phyloP scores from a whole-genome alignment of 1,140 invertebrate genomes.

The Tribolium castaneum region DNA sequence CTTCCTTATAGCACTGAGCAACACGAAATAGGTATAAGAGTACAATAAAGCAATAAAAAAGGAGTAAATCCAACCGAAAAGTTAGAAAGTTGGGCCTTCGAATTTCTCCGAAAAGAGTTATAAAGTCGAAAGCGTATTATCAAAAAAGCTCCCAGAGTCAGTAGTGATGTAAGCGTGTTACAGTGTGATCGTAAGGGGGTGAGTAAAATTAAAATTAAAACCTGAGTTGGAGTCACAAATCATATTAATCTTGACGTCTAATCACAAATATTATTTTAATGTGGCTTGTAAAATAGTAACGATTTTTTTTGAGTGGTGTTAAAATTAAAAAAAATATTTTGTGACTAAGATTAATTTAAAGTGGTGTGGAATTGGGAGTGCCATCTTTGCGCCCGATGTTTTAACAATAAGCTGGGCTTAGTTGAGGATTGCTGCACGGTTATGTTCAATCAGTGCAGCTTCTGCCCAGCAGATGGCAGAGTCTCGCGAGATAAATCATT shows the following conservation, averaged over 20 bases:
- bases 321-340: too few species aligned
- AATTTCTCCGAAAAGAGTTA: not conserved
- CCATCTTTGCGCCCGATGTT: slow-evolving; percentile 18
- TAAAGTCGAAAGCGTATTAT: not conserved
- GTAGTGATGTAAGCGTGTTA: not conserved
- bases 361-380: slow-evolving; percentile 2
- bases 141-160: not conserved
- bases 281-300: not conserved
- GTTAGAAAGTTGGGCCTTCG: not conserved
- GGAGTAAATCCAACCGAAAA: not conserved
- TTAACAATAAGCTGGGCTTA: slow-evolving; percentile 1
- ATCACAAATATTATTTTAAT: slow-evolving; percentile 7
- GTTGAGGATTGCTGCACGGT: slow-evolving; percentile 17
- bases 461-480: slow-evolving; percentile 46
- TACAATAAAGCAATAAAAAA: slow-evolving; percentile 20
- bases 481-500: slow-evolving; percentile 21
- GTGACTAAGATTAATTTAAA: not conserved
- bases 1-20: not conserved
- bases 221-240: not conserved
- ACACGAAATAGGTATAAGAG: not conserved
- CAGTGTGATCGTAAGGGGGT: not conserved
- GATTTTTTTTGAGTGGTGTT: not conserved
- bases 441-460: slow-evolving; percentile 37
- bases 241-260: not conserved
- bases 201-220: not conserved